These are phyloP conservation scores for Cheirogaleus major DNA, from an alignment of 2,797 vertebrate genomes.

Conservation along the genomic window DNA sequence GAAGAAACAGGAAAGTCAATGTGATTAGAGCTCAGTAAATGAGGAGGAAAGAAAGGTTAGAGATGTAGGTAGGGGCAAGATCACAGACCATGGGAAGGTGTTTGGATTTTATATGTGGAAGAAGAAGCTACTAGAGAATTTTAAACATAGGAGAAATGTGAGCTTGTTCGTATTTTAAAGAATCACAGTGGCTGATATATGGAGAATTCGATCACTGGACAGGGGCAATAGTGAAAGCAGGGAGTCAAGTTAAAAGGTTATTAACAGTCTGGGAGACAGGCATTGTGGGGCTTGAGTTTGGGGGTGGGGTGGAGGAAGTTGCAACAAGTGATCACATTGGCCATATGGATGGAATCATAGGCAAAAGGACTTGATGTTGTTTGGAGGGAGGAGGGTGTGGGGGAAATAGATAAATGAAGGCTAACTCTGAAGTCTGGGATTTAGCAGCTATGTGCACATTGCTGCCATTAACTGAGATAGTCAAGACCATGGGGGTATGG, in stretches of 20 bases:
- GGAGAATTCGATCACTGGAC: fast-evolving
- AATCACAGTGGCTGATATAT: background rate
- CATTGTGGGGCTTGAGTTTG: fast-evolving
- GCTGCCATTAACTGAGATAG: background rate
- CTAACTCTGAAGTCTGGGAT: background rate
- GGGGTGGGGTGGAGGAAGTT: fast-evolving
- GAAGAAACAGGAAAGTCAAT: background rate
- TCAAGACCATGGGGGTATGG: fast-evolving
- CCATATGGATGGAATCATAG: background rate
- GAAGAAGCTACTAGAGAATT: background rate
- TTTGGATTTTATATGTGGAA: background rate
- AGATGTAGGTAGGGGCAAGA: background rate
- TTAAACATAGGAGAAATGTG: background rate
- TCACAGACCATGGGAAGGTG: background rate
- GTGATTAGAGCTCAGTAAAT: background rate
- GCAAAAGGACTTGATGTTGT: background rate
- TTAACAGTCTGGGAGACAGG: background rate
- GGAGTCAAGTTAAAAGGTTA: background rate
- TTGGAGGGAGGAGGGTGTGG: fast-evolving
- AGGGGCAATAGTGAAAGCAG: background rate
- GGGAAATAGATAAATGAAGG: background rate
- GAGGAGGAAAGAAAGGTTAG: background rate
- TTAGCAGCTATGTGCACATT: background rate
- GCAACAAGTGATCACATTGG: background rate
- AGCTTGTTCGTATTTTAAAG: background rate